Evolutionary conservation across 1,140 invertebrate genomes (phyloP).

Genomic region (Holotrichia oblita): DNA sequence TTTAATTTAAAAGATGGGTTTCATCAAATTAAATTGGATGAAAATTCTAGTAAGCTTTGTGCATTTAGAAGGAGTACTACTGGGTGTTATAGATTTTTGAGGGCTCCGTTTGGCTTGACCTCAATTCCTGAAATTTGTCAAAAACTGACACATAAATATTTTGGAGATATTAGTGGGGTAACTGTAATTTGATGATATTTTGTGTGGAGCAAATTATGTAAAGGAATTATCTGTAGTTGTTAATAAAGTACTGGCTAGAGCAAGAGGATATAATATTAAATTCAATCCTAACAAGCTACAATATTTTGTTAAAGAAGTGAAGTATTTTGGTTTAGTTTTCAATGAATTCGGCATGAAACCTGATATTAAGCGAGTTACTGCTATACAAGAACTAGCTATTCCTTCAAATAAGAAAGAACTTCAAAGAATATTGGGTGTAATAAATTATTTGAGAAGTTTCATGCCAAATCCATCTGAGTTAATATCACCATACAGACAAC

Average conservation of each 20-base stretch:
- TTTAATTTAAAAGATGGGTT: too few relatives aligned
- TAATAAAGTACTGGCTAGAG: conserved; percentile 50
- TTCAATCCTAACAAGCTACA: conserved; percentile 51
- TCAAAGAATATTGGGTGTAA: conserved; percentile 37
- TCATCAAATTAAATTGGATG: too few relatives aligned
- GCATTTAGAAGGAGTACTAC: too few relatives aligned
- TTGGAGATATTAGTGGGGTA: too few relatives aligned
- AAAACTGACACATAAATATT: too few relatives aligned
- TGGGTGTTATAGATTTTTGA: too few relatives aligned
- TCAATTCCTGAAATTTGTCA: too few relatives aligned
- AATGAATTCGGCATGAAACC: conserved; percentile 30
- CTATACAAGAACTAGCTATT: not conserved
- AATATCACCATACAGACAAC: conserved; percentile 46
- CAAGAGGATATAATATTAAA: conserved; percentile 46
- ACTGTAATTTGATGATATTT: too few relatives aligned
- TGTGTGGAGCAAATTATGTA: too few relatives aligned
- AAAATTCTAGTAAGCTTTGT: too few relatives aligned
- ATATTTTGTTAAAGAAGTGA: conserved; percentile 48
- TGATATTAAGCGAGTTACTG: conserved; percentile 19
- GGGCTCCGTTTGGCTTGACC: too few relatives aligned
- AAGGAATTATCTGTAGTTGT: conserved; percentile 50
- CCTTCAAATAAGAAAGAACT: conserved; percentile 33
- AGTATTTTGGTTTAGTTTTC: conserved; percentile 48
- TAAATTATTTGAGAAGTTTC: conserved; percentile 18
- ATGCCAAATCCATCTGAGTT: conserved; percentile 49